Conservation (phyloP, 2,888 invertebrate species). For the Helicoverpa assulta region DNA sequence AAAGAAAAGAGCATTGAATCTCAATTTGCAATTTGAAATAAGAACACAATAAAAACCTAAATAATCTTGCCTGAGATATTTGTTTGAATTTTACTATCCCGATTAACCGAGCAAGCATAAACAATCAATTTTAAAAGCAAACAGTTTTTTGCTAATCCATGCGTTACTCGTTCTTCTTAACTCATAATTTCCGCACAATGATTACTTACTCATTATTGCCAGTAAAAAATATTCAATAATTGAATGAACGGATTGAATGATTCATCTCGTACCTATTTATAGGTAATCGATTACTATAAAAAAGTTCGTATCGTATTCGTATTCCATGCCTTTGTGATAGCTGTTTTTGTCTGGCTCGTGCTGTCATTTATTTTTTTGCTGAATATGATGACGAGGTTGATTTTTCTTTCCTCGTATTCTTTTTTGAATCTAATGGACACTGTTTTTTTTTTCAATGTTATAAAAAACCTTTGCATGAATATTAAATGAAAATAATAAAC, state of each 20-base stretch:
- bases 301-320: slow-evolving; percentile 30
- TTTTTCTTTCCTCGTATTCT: slow-evolving; percentile 5
- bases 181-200: slow-evolving; percentile 40
- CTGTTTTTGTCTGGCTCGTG: slow-evolving; percentile 16
- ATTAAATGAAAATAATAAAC: background rate
- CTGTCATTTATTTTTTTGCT: background rate
- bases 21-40: background rate
- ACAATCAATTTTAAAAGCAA: slow-evolving; percentile 42
- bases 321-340: slow-evolving; percentile 17
- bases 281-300: slow-evolving; percentile 51
- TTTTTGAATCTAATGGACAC: slow-evolving; percentile 3
- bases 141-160: slow-evolving; percentile 25
- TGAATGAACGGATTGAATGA: slow-evolving; percentile 68
- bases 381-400: slow-evolving; percentile 4
- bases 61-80: background rate
- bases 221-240: slow-evolving; percentile 67
- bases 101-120: slow-evolving; percentile 13
- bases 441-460: slow-evolving; percentile 2
- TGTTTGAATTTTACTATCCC: background rate
- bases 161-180: slow-evolving; percentile 8
- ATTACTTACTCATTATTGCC: slow-evolving; percentile 44
- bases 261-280: slow-evolving; percentile 62
- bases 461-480: background rate
- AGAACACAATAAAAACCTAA: background rate
- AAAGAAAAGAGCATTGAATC: no score